Percentiles rank a stretch among this genome's conserved stretches.
phyloP scores from a whole-genome alignment of 2,113 vertebrate genomes.

The Lagenorhynchus albirostris region DNA sequence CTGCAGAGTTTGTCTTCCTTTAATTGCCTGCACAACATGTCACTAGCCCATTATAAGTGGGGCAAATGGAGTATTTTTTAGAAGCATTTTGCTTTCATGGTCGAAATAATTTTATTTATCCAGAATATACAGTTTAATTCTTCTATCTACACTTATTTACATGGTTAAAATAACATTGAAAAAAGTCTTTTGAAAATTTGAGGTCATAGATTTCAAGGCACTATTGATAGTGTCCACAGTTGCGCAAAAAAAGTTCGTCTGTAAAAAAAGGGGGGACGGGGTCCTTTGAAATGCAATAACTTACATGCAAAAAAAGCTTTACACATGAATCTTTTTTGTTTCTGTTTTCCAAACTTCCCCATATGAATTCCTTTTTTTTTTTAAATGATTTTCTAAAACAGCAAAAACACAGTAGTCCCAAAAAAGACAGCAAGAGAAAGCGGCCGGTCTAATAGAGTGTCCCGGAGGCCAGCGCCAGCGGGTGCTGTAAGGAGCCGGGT shows the following conservation, averaged over 20 bases:
- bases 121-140: conserved; percentile 92
- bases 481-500: conserved; percentile 95
- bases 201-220: conserved; percentile 93
- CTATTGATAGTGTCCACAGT: conserved; percentile 91
- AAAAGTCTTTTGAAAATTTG: conserved; percentile 89
- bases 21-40: conserved; percentile 17
- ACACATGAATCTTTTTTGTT: conserved; percentile 93
- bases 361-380: conserved; percentile 88
- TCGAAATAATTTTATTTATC: conserved; percentile 93
- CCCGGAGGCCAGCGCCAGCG: conserved; percentile 95
- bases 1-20: conserved; percentile 21
- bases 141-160: conserved; percentile 93
- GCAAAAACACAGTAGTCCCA: conserved; percentile 84
- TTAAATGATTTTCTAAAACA: conserved; percentile 88
- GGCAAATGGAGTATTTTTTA: neutral
- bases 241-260: conserved; percentile 90
- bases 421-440: conserved; percentile 28
- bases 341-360: conserved; percentile 85
- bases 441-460: conserved; percentile 94
- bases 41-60: neutral
- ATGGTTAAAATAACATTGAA: conserved; percentile 87
- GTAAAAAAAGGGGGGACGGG: conserved; percentile 74
- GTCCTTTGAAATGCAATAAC: conserved; percentile 99
- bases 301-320: conserved; percentile 99
- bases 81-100: conserved; percentile 72